A percentile compares a stretch with the other conserved stretches of the same genome.
These are phyloP conservation scores for Oreochromis spilurus DNA, from an alignment of 2,113 vertebrate genomes.

Conservation along the genomic window DNA sequence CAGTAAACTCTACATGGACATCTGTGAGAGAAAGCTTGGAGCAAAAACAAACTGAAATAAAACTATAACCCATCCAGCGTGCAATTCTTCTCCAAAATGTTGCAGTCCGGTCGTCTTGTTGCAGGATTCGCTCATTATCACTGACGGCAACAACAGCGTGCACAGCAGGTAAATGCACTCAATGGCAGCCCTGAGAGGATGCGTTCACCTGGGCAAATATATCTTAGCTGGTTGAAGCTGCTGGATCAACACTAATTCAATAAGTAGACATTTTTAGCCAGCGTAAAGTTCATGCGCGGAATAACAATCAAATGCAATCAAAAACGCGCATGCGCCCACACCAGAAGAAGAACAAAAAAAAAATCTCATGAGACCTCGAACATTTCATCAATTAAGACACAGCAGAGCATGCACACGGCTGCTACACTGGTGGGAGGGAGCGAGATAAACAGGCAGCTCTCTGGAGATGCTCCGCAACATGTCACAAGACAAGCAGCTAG, in stretches of 20 bases:
- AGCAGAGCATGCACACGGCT: constrained; percentile 18
- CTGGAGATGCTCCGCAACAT: constrained; percentile 31
- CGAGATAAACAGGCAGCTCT: constrained; percentile 46
- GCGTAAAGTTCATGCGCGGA: neutral
- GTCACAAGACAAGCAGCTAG: constrained; percentile 26
- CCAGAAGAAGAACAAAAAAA: neutral
- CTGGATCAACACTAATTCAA: constrained; percentile 44
- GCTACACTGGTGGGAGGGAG: constrained; percentile 11
- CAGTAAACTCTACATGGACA: neutral
- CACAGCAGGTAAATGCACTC: neutral
- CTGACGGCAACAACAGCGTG: neutral
- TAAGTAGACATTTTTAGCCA: constrained; percentile 23
- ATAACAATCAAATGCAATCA: neutral
- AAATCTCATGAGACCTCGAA: constrained; percentile 13
- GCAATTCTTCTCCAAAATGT: neutral
- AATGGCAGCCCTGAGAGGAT: neutral
- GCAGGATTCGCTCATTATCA: neutral
- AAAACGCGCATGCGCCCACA: neutral
- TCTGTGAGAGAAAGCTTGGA: neutral
- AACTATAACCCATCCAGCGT: neutral
- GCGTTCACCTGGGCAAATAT: constrained; percentile 14
- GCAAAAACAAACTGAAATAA: neutral
- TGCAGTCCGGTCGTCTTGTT: neutral
- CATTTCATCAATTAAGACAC: constrained; percentile 52
- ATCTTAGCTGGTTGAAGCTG: constrained; percentile 22